Conservation (phyloP, 1,140 invertebrate genomes). For the Zeugodacus cucurbitae region DNA sequence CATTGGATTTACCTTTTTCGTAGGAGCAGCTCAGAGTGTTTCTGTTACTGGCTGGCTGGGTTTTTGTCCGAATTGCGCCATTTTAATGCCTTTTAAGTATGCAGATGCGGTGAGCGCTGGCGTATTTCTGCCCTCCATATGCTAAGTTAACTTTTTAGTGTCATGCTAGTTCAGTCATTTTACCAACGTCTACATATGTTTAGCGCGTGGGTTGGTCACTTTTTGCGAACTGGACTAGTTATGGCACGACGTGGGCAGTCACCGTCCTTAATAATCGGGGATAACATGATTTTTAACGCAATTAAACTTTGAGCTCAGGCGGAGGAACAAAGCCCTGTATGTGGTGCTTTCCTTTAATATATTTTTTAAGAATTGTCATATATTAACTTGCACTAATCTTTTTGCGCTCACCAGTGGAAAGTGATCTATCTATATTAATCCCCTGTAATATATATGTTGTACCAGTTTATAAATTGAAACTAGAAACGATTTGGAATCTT, state of each 20-base stretch:
- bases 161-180: background rate
- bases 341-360: too few species aligned
- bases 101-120: background rate
- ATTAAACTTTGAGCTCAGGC: background rate
- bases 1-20: background rate
- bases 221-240: background rate
- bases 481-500: too few species aligned
- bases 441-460: too few species aligned
- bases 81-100: background rate
- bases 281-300: slow-evolving; percentile 18
- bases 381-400: too few species aligned
- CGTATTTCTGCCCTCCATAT: background rate
- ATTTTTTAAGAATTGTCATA: too few species aligned
- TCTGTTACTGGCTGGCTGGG: background rate
- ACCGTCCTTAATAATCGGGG: background rate
- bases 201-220: background rate
- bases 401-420: too few species aligned
- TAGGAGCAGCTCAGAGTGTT: background rate
- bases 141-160: background rate
- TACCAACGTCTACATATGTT: background rate
- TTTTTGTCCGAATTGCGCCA: background rate
- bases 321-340: background rate
- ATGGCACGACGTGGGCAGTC: background rate
- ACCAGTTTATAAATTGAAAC: too few species aligned
- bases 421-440: too few species aligned